A percentile compares a stretch with the other conserved stretches of the same genome.
These are phyloP conservation scores for Montipora capitata DNA, from an alignment of 92 coral and sea anemone species.

Conservation along the genomic window DNA sequence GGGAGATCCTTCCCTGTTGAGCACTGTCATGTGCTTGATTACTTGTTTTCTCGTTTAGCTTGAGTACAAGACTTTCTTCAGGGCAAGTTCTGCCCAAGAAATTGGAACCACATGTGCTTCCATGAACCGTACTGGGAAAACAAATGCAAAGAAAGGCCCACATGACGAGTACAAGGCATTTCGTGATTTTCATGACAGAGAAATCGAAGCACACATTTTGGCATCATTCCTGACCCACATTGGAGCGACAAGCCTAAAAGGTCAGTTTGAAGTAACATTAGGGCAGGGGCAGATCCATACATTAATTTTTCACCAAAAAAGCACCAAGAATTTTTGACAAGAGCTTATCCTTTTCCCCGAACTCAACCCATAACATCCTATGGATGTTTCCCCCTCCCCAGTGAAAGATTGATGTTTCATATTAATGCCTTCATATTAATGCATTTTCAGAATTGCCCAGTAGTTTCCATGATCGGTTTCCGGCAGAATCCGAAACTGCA, in stretches of 20 bases:
- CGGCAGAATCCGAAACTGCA: neutral
- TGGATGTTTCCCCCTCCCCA: no score
- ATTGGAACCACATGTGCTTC: constrained; percentile 72
- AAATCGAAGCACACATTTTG: constrained; percentile 69
- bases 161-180: constrained; percentile 61
- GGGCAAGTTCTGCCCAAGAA: constrained; percentile 41
- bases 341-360: no score
- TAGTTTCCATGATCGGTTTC: neutral
- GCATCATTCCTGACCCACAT: constrained; percentile 40
- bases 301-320: no score
- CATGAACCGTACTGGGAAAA: constrained; percentile 75
- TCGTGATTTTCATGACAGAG: constrained; percentile 70
- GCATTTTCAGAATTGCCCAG: constrained; percentile 29
- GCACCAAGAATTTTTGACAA: no score
- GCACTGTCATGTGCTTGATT: neutral
- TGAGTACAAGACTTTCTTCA: constrained; percentile 61
- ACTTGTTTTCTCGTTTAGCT: constrained; percentile 23
- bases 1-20: neutral
- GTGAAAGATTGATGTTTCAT: no score
- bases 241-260: neutral
- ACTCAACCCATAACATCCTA: neutral
- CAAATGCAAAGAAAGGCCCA: constrained; percentile 66
- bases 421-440: neutral
- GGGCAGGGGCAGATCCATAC: no score
- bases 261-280: no score